These are phyloP conservation scores for Muscidifurax raptorellus DNA, from an alignment of 1,140 invertebrate genomes.

Conservation along the genomic window DNA sequence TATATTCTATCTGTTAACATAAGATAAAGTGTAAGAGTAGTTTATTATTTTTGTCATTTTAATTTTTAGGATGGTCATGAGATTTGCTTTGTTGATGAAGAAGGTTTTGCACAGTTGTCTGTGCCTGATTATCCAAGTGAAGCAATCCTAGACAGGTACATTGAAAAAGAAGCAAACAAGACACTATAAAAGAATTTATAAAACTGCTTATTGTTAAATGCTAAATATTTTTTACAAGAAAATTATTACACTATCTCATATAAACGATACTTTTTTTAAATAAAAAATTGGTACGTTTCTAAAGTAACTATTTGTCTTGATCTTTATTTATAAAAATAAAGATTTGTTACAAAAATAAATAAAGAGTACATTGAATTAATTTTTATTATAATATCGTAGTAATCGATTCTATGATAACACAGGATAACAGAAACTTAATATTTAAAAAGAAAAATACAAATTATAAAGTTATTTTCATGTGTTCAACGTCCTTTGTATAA, in stretches of 20 bases:
- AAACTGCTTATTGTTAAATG: background rate
- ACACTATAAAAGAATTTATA: conserved; percentile 37
- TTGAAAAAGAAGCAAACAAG: conserved; percentile 79
- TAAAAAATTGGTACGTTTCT: background rate
- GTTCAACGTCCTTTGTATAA: no score
- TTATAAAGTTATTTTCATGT: no score
- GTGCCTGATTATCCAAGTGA: conserved; percentile 90
- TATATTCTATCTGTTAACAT: conserved; percentile 30
- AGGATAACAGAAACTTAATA: no score
- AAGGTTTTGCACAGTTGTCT: conserved; percentile 93
- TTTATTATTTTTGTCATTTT: conserved; percentile 39
- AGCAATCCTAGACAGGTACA: conserved; percentile 86
- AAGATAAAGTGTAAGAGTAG: background rate
- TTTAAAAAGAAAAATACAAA: background rate
- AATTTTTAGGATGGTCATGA: conserved; percentile 91
- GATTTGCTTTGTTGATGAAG: conserved; percentile 99
- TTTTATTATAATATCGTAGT: no score
- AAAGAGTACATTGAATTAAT: no score
- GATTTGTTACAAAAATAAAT: background rate
- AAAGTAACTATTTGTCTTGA: background rate
- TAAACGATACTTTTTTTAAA: background rate
- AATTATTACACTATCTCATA: background rate
- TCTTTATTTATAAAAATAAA: background rate
- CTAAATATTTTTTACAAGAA: conserved; percentile 1
- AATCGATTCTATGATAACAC: no score